Evolutionary conservation across 1,140 invertebrate species (phyloP).

Genomic region (Ylistrum balloti): DNA sequence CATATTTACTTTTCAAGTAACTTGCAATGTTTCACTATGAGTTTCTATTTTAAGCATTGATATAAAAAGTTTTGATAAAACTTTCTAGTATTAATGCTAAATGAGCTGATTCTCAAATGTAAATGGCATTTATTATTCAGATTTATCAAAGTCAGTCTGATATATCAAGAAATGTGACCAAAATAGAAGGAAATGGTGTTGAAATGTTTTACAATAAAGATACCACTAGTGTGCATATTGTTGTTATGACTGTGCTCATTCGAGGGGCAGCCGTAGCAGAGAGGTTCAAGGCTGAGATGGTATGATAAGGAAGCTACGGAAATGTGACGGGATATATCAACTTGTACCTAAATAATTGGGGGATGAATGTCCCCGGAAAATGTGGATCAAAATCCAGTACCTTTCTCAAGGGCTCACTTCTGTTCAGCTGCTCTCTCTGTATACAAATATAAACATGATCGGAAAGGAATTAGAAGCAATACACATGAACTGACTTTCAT

Average conservation of each 20-base stretch:
- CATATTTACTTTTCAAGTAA: too few relatives aligned
- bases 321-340: conserved; percentile 38
- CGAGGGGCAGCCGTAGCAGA: neutral
- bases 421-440: neutral
- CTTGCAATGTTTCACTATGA: too few relatives aligned
- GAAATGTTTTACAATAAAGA: too few relatives aligned
- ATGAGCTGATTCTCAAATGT: too few relatives aligned
- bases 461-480: neutral
- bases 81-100: too few relatives aligned
- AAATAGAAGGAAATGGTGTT: too few relatives aligned
- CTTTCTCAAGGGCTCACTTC: neutral
- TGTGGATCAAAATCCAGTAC: neutral
- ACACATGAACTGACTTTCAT: neutral
- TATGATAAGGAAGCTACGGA: neutral
- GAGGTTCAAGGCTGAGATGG: conserved; percentile 37
- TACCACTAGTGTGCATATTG: neutral
- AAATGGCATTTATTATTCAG: too few relatives aligned
- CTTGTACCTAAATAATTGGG: conserved; percentile 2
- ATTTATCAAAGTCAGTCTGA: too few relatives aligned
- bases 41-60: too few relatives aligned
- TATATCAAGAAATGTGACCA: too few relatives aligned
- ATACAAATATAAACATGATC: neutral
- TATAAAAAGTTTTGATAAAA: too few relatives aligned
- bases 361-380: conserved; percentile 24
- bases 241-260: neutral